Evolutionary conservation across 2,797 vertebrate genomes (phyloP).

Genomic region (Bradypus variegatus): DNA sequence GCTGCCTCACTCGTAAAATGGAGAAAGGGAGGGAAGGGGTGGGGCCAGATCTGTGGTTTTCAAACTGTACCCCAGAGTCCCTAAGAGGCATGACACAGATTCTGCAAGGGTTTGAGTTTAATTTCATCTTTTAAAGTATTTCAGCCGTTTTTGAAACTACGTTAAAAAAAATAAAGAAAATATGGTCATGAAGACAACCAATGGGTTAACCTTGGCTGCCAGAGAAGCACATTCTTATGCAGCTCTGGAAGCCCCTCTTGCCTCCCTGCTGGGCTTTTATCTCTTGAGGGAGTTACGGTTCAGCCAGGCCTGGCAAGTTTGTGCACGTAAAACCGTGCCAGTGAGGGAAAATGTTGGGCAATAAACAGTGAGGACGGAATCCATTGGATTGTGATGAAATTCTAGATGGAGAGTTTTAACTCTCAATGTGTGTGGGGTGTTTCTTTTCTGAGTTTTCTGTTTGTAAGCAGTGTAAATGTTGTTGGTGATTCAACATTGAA

Average conservation of each 20-base stretch:
- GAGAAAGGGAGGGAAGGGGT: not conserved
- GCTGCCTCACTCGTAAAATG: not conserved
- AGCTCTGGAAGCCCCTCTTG: not conserved
- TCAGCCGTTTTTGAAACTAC: not conserved
- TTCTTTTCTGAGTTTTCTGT: not conserved
- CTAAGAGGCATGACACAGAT: not conserved
- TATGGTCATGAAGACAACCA: not conserved
- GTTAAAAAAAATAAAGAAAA: not conserved
- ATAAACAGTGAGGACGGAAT: not conserved
- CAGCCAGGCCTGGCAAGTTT: not conserved
- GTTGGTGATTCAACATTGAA: not conserved
- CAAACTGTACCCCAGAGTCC: not conserved
- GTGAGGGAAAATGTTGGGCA: not conserved
- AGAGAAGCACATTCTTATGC: not conserved
- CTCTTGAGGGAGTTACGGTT: not conserved
- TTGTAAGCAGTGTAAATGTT: not conserved
- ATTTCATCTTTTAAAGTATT: constrained; percentile 22
- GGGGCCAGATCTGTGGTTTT: not conserved
- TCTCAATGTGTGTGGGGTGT: not conserved
- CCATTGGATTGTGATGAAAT: not conserved
- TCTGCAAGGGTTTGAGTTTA: not conserved
- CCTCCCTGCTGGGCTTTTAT: not conserved
- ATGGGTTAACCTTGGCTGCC: not conserved
- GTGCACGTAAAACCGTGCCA: not conserved
- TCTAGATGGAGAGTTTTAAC: not conserved